phyloP scores from a whole-genome alignment of 2,797 vertebrate species.

The Macroramphosus scolopax region DNA sequence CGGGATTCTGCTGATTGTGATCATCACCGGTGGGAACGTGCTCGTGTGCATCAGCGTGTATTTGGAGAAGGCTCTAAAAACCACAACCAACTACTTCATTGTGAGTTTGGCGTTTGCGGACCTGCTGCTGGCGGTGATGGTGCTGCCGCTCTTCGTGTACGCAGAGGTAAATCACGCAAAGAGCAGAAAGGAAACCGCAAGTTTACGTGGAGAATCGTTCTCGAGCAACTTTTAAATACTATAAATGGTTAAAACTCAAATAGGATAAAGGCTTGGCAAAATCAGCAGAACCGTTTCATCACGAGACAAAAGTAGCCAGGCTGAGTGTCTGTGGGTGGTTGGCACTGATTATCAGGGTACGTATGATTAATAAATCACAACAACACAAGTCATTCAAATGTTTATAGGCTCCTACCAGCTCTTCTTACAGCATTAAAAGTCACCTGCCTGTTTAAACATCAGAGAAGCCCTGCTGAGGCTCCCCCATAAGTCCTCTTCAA shows the following conservation, averaged over 20 bases:
- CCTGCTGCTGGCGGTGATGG: conserved; percentile 87
- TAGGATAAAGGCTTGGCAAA: too few relatives aligned
- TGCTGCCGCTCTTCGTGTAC: conserved; percentile 91
- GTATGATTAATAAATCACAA: conserved; percentile 7
- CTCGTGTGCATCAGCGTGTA: conserved; percentile 91
- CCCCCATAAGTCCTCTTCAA: conserved; percentile 33
- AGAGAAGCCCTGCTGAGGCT: conserved; percentile 6
- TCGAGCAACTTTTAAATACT: too few relatives aligned
- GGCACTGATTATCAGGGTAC: neutral
- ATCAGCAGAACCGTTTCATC: too few relatives aligned
- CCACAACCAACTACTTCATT: conserved; percentile 96
- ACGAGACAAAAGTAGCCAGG: too few relatives aligned
- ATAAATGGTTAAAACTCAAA: too few relatives aligned
- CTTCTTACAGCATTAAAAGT: conserved; percentile 15
- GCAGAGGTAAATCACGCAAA: conserved; percentile 84
- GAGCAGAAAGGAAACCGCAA: too few relatives aligned
- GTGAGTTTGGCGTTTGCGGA: conserved; percentile 91
- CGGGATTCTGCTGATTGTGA: conserved; percentile 82
- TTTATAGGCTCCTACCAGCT: neutral
- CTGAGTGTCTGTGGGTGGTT: too few relatives aligned
- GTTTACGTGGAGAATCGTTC: too few relatives aligned
- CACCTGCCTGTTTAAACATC: conserved; percentile 13
- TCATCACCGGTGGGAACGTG: conserved; percentile 86
- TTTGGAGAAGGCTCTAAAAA: conserved; percentile 88
- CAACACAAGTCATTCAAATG: conserved; percentile 3